phyloP scores from a whole-genome alignment of 2,797 vertebrate species.

The Tapirus indicus region DNA sequence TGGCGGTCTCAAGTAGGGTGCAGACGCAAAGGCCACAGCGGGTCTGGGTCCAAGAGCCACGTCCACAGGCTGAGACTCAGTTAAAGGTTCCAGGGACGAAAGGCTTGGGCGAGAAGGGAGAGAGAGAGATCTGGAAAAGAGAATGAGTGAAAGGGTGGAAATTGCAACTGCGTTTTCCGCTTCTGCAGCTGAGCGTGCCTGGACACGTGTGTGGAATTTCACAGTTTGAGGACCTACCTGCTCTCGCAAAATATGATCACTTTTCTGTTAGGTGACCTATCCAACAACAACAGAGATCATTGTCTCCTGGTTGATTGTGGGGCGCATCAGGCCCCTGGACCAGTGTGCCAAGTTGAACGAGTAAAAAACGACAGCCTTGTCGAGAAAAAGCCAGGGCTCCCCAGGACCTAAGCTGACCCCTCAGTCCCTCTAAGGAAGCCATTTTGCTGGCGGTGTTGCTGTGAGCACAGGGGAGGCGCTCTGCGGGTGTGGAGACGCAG shows the following conservation, averaged over 20 bases:
- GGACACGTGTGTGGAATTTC: neutral
- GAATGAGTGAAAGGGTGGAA: neutral
- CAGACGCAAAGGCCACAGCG: neutral
- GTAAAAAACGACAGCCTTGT: neutral
- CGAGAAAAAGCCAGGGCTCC: neutral
- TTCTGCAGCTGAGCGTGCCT: neutral
- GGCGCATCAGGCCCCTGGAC: neutral
- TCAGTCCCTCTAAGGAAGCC: neutral
- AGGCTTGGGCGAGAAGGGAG: neutral
- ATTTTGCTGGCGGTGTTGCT: slow-evolving; percentile 56
- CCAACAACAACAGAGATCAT: neutral
- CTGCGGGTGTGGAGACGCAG: neutral
- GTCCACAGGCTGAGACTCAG: neutral
- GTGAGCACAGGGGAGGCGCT: neutral
- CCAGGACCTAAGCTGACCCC: slow-evolving; percentile 3
- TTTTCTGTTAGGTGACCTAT: slow-evolving; percentile 10
- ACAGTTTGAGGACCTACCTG: neutral
- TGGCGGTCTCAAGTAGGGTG: neutral
- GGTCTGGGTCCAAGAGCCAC: neutral
- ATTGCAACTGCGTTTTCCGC: neutral
- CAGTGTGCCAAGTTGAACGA: neutral
- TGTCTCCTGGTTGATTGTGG: neutral
- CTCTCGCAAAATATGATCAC: neutral
- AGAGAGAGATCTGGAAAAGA: neutral
- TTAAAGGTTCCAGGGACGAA: neutral